Percentiles rank a stretch among this genome's conserved stretches.
Conservation (phyloP, 2,797 vertebrate species). For the Siniperca scherzeri region DNA sequence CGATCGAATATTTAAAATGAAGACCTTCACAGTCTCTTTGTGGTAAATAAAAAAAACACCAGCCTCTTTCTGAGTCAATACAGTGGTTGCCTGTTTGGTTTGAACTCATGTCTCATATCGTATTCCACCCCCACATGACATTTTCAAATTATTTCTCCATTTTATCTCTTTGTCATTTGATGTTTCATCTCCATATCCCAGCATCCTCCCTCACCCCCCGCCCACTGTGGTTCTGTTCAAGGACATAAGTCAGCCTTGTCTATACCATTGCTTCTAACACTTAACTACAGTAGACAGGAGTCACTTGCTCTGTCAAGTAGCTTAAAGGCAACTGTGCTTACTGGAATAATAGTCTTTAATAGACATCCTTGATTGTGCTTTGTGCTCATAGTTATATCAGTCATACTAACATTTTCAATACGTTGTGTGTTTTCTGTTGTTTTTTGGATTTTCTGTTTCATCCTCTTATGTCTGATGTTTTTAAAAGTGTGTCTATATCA, state of each 20-base stretch:
- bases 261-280: conserved; percentile 78
- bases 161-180: conserved; percentile 76
- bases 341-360: conserved; percentile 34
- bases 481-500: conserved; percentile 5
- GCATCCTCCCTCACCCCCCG: conserved; percentile 79
- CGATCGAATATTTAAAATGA: neutral
- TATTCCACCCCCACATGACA: conserved; percentile 67
- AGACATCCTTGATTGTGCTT: conserved; percentile 34
- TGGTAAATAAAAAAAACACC: conserved; percentile 4
- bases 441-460: conserved; percentile 40
- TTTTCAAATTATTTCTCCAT: conserved; percentile 76
- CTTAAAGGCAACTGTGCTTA: conserved; percentile 44
- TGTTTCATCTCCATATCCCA: conserved; percentile 73
- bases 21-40: neutral
- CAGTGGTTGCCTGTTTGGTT: conserved; percentile 70
- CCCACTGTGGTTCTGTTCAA: conserved; percentile 94
- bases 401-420: conserved; percentile 7
- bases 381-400: conserved; percentile 40
- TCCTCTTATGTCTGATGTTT: conserved; percentile 21
- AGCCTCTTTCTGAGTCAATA: conserved; percentile 28
- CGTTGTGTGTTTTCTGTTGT: neutral
- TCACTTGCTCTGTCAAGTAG: conserved; percentile 51
- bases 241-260: conserved; percentile 94
- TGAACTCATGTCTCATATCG: conserved; percentile 73
- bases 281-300: conserved; percentile 60